These are phyloP conservation scores for Cataglyphis cursor DNA, from an alignment of 2,888 invertebrate species.

Conservation along the genomic window DNA sequence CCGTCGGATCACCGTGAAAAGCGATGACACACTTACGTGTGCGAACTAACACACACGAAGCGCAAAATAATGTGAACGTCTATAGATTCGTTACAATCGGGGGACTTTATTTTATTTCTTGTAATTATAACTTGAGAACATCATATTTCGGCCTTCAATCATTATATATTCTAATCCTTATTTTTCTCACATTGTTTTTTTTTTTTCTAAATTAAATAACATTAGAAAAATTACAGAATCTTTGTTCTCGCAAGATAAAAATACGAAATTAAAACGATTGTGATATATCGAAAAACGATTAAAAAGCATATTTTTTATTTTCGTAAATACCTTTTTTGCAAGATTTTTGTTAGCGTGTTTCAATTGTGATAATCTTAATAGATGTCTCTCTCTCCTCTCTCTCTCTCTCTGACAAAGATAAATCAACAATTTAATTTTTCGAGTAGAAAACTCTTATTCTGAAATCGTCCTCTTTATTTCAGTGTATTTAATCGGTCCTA, in stretches of 20 bases:
- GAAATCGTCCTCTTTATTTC: constrained; percentile 47
- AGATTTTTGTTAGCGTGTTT: background rate
- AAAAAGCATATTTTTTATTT: background rate
- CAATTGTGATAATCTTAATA: constrained; percentile 17
- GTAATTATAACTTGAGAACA: constrained; percentile 78
- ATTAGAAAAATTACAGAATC: background rate
- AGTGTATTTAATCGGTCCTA: constrained; percentile 60
- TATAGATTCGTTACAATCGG: constrained; percentile 23
- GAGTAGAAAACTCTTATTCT: constrained; percentile 22
- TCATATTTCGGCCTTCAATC: background rate
- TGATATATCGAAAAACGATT: background rate
- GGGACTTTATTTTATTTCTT: constrained; percentile 65
- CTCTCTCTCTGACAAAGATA: constrained; percentile 5
- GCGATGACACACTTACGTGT: constrained; percentile 62
- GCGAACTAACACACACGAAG: constrained; percentile 59
- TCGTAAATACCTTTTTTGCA: background rate
- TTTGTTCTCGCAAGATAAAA: background rate
- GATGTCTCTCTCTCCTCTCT: too few species aligned
- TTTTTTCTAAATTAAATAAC: background rate
- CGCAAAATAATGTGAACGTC: constrained; percentile 36
- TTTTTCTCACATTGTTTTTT: background rate
- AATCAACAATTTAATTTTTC: constrained; percentile 37
- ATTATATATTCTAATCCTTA: background rate
- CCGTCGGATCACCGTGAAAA: constrained; percentile 78
- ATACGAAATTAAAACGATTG: background rate